phyloP scores from a whole-genome alignment of 2,797 vertebrate species.

The Anomalospiza imberbis region DNA sequence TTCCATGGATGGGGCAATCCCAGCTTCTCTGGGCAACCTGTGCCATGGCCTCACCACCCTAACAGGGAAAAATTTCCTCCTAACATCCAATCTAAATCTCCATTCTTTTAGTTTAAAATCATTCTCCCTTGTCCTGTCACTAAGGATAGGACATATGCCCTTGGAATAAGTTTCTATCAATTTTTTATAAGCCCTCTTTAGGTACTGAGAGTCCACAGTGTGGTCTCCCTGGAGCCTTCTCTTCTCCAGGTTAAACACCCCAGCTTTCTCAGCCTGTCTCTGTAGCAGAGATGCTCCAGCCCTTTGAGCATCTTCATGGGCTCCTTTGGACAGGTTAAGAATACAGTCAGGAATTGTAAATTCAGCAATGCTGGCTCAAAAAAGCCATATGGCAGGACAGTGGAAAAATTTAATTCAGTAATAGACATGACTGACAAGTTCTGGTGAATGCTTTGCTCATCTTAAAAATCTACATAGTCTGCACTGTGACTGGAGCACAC shows the following conservation, averaged over 20 bases:
- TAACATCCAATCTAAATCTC: background rate
- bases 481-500: rapidly evolving
- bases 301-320: background rate
- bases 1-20: background rate
- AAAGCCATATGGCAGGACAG: background rate
- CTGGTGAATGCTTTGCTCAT: background rate
- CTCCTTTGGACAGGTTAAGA: background rate
- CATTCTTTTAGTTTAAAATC: background rate
- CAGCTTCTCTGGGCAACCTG: background rate
- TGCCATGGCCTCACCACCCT: background rate
- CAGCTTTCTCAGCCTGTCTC: background rate
- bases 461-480: background rate
- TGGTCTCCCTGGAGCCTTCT: background rate
- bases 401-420: background rate
- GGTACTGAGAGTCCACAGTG: background rate
- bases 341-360: background rate
- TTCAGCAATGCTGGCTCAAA: background rate
- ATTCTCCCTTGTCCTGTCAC: background rate
- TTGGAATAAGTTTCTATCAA: background rate
- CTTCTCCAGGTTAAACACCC: background rate
- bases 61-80: background rate
- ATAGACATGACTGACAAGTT: background rate
- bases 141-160: background rate
- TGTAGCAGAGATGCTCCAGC: background rate
- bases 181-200: background rate